Base-by-base conservation (phyloP, 2,797 vertebrate genomes). In the Kryptolebias ocellatus region DNA sequence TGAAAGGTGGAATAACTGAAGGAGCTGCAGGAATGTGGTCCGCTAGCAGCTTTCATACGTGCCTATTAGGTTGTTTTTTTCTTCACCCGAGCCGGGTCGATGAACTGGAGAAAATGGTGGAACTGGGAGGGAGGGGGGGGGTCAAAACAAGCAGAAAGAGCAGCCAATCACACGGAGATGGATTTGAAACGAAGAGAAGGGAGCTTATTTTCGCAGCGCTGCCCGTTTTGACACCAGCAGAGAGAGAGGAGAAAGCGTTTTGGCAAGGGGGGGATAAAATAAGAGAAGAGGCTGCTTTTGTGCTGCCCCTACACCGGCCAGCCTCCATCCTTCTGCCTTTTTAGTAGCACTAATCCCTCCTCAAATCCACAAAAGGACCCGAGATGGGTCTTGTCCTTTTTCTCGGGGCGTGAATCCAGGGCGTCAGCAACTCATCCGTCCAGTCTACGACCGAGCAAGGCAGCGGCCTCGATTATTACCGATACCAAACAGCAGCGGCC, bases 331-430 rank as follows among this genome's bases (percentile, higher is more conserved):
- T 54, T 73, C 79, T 64, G 74, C 85, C 76, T 80, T 84, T 87
- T 88, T 71, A 89, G 79, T 67, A 81, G 69, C 81, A 80, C 83
- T 92, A 91, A 93, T 92, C 92, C 88, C 67, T 73, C 77, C 68
- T 68, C 79, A 83, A 72, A 87, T 90, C 89, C 89, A 79, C 91
- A 88, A 31, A 86, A 86, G 39, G 14, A 81, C 80, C 71, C 2
- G 49, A 74, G 66, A 67, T 37, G 71, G 74, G 49, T 62, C 53
- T 53, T 11, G 4, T 46, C 5, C 16, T 15, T 46, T 76, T 68
- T 70, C 62, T 51, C 69, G 67, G 72, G 76, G 77, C 66, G 44
- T 37, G 51, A 45, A 68, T 72, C 52, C 61, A 53, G 80, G 47
- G 29, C 1, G 59, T 72, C 42, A 14, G 17, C 9, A 7, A 64